Conservation (phyloP, 2,888 invertebrate genomes). For the Branchinecta sandiegonensis region DNA sequence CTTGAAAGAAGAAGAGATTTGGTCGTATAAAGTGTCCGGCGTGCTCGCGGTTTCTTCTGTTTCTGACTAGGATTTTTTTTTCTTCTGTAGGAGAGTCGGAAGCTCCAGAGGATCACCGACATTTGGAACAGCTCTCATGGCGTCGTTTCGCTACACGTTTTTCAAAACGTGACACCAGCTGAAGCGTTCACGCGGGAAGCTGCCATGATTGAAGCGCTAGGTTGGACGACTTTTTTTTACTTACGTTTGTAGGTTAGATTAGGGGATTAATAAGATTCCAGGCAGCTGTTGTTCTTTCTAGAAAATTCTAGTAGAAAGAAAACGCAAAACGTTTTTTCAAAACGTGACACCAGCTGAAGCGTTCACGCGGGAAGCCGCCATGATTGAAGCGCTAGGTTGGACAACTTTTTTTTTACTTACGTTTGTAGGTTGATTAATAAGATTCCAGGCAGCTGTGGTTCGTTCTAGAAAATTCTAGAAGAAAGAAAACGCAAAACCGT, state of each 20-base stretch:
- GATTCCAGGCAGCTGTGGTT: too few relatives aligned
- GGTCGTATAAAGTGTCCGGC: too few relatives aligned
- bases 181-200: constrained; percentile 92
- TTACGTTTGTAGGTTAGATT: too few relatives aligned
- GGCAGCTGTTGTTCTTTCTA: too few relatives aligned
- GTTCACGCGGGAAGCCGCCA: constrained; percentile 80
- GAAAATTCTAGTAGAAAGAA: too few relatives aligned
- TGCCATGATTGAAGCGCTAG: constrained; percentile 78
- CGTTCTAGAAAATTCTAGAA: too few relatives aligned
- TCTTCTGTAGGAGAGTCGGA: constrained; percentile 35
- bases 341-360: constrained; percentile 83
- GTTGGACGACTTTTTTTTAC: constrained; percentile 29
- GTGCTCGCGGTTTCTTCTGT: too few relatives aligned
- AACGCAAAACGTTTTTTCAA: constrained; percentile 49
- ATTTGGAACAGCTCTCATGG: constrained; percentile 73
- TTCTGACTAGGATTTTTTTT: too few relatives aligned
- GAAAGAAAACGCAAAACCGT: too few relatives aligned
- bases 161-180: constrained; percentile 73
- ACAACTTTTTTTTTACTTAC: not conserved
- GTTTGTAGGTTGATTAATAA: too few relatives aligned
- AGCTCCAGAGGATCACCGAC: constrained; percentile 62
- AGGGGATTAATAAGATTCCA: too few relatives aligned
- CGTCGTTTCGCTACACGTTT: constrained; percentile 77
- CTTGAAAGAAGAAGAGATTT: too few relatives aligned
- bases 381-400: constrained; percentile 68